Percentiles rank a stretch among this genome's conserved stretches.
phyloP scores from a whole-genome alignment of 2,888 invertebrate species.

The Drosophila kuntzei region DNA sequence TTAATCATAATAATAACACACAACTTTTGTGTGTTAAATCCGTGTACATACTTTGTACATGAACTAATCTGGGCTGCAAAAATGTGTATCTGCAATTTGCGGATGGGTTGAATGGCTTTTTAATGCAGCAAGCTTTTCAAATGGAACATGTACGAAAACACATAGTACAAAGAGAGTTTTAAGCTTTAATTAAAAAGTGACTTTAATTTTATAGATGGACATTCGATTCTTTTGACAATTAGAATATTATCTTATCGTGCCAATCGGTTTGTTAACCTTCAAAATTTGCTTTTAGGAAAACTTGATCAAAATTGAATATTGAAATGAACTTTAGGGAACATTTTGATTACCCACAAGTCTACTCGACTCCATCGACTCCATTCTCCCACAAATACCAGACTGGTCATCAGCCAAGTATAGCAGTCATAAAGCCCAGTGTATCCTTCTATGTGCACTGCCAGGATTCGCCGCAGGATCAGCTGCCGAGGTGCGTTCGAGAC shows the following conservation, averaged over 20 bases:
- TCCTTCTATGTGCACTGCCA: slow-evolving; percentile 32
- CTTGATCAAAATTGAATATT: slow-evolving; percentile 27
- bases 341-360: background rate
- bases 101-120: slow-evolving; percentile 6
- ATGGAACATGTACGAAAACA: background rate
- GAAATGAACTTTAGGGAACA: slow-evolving; percentile 15
- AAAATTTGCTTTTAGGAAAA: slow-evolving; percentile 13
- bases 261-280: slow-evolving; percentile 1
- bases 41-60: slow-evolving; percentile 30
- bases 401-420: background rate
- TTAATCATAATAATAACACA: slow-evolving; percentile 77
- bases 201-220: background rate
- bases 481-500: slow-evolving; percentile 22
- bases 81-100: slow-evolving; percentile 14
- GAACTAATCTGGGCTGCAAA: slow-evolving; percentile 6
- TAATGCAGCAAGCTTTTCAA: slow-evolving; percentile 1
- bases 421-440: background rate
- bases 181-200: background rate
- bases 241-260: background rate
- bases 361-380: background rate
- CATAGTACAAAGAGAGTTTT: background rate
- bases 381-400: background rate
- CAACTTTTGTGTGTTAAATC: slow-evolving; percentile 64
- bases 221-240: background rate
- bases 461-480: slow-evolving; percentile 15